Conservation (phyloP, 2,888 invertebrate genomes). For the Serrognathus titanus region DNA sequence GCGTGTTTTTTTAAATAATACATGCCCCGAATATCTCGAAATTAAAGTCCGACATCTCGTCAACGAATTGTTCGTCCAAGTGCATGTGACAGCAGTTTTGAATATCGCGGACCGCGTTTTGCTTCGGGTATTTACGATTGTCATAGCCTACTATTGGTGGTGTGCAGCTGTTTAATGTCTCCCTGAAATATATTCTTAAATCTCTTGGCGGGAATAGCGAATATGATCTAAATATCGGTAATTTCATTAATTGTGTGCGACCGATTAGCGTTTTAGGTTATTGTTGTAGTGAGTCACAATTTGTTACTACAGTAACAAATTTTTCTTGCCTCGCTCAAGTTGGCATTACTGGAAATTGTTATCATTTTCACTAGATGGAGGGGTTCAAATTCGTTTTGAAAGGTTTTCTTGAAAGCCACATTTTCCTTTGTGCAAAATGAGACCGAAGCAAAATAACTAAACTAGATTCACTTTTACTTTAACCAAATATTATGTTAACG, state of each 20-base stretch:
- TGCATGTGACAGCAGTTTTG: slow-evolving; percentile 32
- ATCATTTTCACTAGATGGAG: slow-evolving; percentile 22
- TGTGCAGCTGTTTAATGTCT: slow-evolving; percentile 48
- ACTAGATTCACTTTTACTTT: background rate
- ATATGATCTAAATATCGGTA: slow-evolving; percentile 21
- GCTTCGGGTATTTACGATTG: slow-evolving; percentile 50
- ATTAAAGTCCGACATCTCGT: background rate
- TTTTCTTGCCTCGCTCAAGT: slow-evolving; percentile 4
- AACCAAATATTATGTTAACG: background rate
- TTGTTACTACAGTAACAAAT: slow-evolving; percentile 13
- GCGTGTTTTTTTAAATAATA: slow-evolving; percentile 26
- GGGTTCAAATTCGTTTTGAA: slow-evolving; percentile 17
- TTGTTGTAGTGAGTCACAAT: slow-evolving; percentile 14
- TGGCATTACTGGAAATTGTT: slow-evolving; percentile 26
- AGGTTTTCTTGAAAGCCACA: background rate
- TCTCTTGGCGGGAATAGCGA: slow-evolving; percentile 36
- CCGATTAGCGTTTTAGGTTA: slow-evolving; percentile 1
- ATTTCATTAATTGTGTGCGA: slow-evolving; percentile 1
- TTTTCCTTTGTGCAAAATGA: no score
- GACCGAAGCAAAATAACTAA: no score
- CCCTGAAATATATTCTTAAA: slow-evolving; percentile 26
- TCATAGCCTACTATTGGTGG: slow-evolving; percentile 47
- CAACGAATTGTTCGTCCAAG: background rate
- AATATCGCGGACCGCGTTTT: slow-evolving; percentile 46
- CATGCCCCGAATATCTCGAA: slow-evolving; percentile 19